A percentile compares a stretch with the other conserved stretches of the same genome.
phyloP scores from a whole-genome alignment of 2,113 vertebrate genomes.

The Oncorhynchus masou region DNA sequence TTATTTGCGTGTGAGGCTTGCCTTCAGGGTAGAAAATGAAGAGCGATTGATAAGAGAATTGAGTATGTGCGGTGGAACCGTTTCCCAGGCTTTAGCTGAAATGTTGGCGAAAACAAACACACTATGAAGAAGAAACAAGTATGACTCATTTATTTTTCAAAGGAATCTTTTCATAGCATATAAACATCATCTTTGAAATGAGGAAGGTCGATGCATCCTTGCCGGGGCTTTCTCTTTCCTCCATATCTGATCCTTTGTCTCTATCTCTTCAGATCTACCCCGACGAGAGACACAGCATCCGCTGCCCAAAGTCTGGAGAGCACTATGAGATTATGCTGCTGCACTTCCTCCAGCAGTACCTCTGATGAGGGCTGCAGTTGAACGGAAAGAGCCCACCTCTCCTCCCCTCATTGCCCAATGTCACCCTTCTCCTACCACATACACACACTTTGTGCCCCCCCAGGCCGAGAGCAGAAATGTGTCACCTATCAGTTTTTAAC shows the following conservation, averaged over 20 bases:
- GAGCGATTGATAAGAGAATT: no score
- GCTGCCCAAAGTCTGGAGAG: conserved; percentile 97
- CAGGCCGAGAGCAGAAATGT: background rate
- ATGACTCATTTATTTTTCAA: no score
- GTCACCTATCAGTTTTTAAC: background rate
- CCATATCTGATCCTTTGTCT: background rate
- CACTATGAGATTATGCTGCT: conserved; percentile 99
- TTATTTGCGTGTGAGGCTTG: no score
- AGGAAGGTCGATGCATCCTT: no score
- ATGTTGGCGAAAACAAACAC: no score
- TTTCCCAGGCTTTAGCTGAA: no score
- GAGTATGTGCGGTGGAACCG: no score
- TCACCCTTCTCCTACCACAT: background rate
- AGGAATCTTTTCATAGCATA: no score
- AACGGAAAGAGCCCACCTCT: background rate
- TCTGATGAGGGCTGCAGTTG: conserved; percentile 77
- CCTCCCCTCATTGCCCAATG: background rate
- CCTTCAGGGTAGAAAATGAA: no score
- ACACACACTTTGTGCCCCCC: background rate
- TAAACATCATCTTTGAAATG: no score
- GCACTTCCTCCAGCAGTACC: conserved; percentile 98
- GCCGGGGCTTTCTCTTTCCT: background rate
- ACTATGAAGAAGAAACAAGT: no score
- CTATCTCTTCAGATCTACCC: conserved; percentile 71
- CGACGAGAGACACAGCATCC: conserved; percentile 95